These are phyloP conservation scores for Porites lutea DNA, from an alignment of 64 coral and sea anemone genomes.

Conservation along the genomic window DNA sequence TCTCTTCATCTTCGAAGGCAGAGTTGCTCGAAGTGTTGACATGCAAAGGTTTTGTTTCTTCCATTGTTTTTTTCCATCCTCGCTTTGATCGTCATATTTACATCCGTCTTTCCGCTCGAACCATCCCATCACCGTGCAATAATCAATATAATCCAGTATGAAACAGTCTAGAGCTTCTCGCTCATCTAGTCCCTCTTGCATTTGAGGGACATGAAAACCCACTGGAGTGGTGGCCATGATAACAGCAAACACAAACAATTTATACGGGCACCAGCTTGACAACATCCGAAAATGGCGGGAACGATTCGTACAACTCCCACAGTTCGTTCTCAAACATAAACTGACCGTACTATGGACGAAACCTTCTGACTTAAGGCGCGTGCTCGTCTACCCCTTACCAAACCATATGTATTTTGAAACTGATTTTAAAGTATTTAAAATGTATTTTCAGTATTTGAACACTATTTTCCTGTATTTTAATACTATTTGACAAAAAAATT, in stretches of 20 bases:
- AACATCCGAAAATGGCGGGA: conserved; percentile 5
- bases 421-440: no score
- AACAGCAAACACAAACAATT: conserved; percentile 5
- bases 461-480: no score
- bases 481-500: no score
- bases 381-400: conserved; percentile 13
- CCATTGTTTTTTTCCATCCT: no score
- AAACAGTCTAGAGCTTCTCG: conserved; percentile 46
- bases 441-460: no score
- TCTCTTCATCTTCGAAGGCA: conserved; percentile 41
- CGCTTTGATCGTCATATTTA: conserved; percentile 17
- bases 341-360: not conserved
- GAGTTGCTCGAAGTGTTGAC: not conserved
- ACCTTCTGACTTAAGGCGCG: not conserved
- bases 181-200: conserved; percentile 43
- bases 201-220: conserved; percentile 48
- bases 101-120: conserved; percentile 2
- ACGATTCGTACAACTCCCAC: not conserved
- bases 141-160: conserved; percentile 33
- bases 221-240: conserved; percentile 21
- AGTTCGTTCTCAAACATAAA: not conserved
- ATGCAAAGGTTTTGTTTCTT: not conserved
- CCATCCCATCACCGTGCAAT: conserved; percentile 26
- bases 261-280: not conserved
- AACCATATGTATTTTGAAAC: no score